A percentile compares a stretch with the other conserved stretches of the same genome.
These are phyloP conservation scores for Enteromius unitaeniatus DNA, from an alignment of 2,797 vertebrate genomes.

Conservation along the genomic window DNA sequence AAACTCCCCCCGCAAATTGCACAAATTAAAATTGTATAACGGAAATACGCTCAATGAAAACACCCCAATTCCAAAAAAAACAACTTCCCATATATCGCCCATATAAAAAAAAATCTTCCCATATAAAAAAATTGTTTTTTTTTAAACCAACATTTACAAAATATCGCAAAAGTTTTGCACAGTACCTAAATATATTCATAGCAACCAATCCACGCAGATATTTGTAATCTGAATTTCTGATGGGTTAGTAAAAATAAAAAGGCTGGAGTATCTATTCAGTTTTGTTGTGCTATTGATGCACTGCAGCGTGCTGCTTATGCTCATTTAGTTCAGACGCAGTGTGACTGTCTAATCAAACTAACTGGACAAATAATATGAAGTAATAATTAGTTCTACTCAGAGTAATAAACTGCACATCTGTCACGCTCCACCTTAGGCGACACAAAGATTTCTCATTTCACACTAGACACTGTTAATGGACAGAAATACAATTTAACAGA, in stretches of 20 bases:
- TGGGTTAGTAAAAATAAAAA: not conserved
- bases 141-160: not conserved
- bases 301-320: not conserved
- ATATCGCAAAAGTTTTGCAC: not conserved
- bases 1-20: no score
- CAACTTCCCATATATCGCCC: no score
- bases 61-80: not conserved
- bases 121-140: no score
- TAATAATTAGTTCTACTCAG: conserved; percentile 10
- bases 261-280: not conserved
- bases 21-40: not conserved
- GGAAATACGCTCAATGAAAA: not conserved
- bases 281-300: conserved; percentile 4
- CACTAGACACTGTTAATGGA: not conserved
- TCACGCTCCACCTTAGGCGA: not conserved
- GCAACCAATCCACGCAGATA: not conserved
- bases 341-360: not conserved
- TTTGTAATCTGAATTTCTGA: not conserved
- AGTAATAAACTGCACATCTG: conserved; percentile 2
- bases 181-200: not conserved
- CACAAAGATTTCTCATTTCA: not conserved
- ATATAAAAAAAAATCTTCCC: no score
- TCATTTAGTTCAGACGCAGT: not conserved
- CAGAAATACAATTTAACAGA: conserved; percentile 7
- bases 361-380: not conserved